These are phyloP conservation scores for Orgyia antiqua DNA, from an alignment of 2,888 invertebrate species.

Conservation along the genomic window DNA sequence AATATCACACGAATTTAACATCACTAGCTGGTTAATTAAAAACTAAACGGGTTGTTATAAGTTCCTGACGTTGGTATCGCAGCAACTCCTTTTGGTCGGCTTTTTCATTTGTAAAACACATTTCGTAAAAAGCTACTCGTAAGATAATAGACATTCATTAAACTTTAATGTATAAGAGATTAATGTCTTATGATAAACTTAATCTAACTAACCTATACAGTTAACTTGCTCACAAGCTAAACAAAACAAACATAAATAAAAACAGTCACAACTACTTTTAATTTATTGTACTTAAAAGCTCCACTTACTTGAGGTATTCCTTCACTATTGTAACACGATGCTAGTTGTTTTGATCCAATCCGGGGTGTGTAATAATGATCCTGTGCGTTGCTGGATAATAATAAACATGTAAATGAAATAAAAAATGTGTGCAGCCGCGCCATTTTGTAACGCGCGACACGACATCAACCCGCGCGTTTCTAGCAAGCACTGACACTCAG, in stretches of 20 bases:
- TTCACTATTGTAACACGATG: slow-evolving; percentile 61
- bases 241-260: slow-evolving; percentile 42
- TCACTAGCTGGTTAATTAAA: too few species aligned
- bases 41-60: too few species aligned
- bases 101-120: too few species aligned
- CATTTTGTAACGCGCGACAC: slow-evolving; percentile 56
- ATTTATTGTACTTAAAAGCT: slow-evolving; percentile 28
- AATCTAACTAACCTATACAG: neutral
- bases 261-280: too few species aligned
- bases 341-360: slow-evolving; percentile 55
- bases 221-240: slow-evolving; percentile 19
- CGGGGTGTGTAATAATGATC: slow-evolving; percentile 55
- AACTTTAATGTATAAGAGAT: too few species aligned
- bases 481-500: slow-evolving; percentile 62
- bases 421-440: slow-evolving; percentile 50
- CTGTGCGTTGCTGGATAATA: slow-evolving; percentile 45
- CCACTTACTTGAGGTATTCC: slow-evolving; percentile 63
- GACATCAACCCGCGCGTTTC: slow-evolving; percentile 56
- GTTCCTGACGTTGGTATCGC: too few species aligned
- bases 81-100: too few species aligned
- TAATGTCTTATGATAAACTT: neutral
- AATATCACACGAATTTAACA: too few species aligned
- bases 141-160: too few species aligned
- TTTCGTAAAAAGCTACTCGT: too few species aligned
- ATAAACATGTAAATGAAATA: slow-evolving; percentile 40